Conservation (phyloP, 2,113 vertebrate species). For the Oryzias woworae region DNA sequence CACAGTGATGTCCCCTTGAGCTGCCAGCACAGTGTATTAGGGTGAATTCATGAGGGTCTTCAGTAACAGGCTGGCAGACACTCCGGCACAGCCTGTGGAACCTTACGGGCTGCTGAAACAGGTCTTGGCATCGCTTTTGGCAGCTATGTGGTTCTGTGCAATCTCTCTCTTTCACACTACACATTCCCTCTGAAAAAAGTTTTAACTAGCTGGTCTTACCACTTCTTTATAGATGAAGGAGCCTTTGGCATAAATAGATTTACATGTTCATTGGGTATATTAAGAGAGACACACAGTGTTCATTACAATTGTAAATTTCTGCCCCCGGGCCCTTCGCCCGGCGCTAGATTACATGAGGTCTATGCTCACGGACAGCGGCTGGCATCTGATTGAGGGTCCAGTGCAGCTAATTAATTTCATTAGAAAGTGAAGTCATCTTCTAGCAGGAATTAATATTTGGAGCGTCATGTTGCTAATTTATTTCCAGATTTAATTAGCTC, state of each 20-base stretch:
- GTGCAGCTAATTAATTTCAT: conserved; percentile 99
- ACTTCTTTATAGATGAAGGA: conserved; percentile 86
- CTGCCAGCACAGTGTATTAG: conserved; percentile 59
- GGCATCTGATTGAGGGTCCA: conserved; percentile 99
- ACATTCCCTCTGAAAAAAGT: conserved; percentile 65
- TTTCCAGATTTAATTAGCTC: conserved; percentile 99
- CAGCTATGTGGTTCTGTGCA: conserved; percentile 77
- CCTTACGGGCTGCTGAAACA: conserved; percentile 66
- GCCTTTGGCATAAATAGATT: conserved; percentile 91
- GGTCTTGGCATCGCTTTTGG: conserved; percentile 69
- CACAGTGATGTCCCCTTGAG: conserved; percentile 61
- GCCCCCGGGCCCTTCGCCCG: conserved; percentile 91
- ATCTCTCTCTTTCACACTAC: conserved; percentile 45
- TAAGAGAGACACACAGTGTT: conserved; percentile 96
- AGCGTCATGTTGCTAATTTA: conserved; percentile 99
- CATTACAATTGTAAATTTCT: conserved; percentile 99
- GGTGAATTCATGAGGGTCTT: conserved; percentile 64
- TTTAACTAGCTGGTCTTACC: conserved; percentile 86
- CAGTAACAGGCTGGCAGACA: conserved; percentile 68
- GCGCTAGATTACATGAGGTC: conserved; percentile 97
- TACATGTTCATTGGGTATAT: conserved; percentile 93
- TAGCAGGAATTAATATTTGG: conserved; percentile 99
- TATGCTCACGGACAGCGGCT: conserved; percentile 97
- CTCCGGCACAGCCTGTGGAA: conserved; percentile 63
- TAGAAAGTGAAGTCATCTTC: conserved; percentile 99